Conservation (phyloP, 2,888 invertebrate genomes). For the Anodontia alba region DNA sequence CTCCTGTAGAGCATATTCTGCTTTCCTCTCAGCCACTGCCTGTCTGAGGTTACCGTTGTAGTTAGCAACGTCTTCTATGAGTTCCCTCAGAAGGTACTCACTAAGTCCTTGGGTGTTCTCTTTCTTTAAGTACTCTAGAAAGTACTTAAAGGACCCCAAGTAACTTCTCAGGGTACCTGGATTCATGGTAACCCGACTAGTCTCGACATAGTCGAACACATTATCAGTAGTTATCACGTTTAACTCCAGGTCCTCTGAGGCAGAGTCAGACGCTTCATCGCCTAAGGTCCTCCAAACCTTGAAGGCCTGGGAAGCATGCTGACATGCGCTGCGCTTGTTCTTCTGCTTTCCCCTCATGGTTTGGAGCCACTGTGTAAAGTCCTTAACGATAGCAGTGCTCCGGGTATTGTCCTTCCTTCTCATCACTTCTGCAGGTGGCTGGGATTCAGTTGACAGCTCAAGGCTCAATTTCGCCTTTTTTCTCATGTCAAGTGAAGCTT, state of each 20-base stretch:
- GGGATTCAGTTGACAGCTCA: not conserved
- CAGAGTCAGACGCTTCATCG: no score
- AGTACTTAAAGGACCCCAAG: no score
- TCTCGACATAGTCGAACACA: not conserved
- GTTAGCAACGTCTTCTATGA: not conserved
- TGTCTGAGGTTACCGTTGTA: not conserved
- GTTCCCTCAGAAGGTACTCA: not conserved
- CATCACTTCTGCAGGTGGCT: not conserved
- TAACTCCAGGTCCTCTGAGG: no score
- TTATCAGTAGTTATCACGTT: not conserved
- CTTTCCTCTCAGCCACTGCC: not conserved
- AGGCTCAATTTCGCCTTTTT: not conserved
- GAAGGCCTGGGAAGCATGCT: not conserved
- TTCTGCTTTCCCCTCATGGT: not conserved
- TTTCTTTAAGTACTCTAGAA: not conserved
- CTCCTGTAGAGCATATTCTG: not conserved
- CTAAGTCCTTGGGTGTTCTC: not conserved
- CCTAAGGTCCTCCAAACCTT: not conserved
- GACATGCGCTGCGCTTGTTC: not conserved
- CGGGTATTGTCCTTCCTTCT: not conserved
- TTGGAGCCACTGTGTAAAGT: not conserved
- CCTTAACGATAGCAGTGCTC: not conserved
- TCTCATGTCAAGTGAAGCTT: not conserved
- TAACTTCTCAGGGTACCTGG: not conserved
- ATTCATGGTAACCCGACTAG: not conserved